A percentile compares a stretch with the other conserved stretches of the same genome.
These are phyloP conservation scores for Gymnocheta viridis DNA, from an alignment of 2,888 invertebrate species.

Conservation along the genomic window DNA sequence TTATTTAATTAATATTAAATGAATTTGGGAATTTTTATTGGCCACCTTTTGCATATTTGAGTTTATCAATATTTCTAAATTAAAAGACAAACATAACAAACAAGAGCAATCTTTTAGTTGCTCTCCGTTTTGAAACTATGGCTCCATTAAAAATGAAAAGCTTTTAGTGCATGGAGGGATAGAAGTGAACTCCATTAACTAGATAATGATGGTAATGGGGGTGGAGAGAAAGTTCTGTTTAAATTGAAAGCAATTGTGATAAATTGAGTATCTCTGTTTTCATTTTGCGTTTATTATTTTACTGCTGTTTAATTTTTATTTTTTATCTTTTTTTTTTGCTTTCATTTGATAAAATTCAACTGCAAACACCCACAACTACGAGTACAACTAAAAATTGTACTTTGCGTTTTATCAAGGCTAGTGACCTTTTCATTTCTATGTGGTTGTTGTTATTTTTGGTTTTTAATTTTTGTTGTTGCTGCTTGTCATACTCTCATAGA, in stretches of 20 bases:
- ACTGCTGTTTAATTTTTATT: background rate
- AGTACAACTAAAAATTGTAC: conserved; percentile 40
- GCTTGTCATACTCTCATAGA: conserved; percentile 46
- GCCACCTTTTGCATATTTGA: conserved; percentile 78
- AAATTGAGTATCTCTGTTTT: conserved; percentile 70
- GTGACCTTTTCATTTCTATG: conserved; percentile 63
- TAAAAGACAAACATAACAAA: background rate
- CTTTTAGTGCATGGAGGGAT: background rate
- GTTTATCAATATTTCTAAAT: conserved; percentile 52
- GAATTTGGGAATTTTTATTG: conserved; percentile 75
- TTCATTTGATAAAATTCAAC: conserved; percentile 15
- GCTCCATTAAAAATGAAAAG: background rate
- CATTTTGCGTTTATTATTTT: conserved; percentile 64
- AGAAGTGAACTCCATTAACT: background rate
- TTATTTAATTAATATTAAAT: conserved; percentile 67
- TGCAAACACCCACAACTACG: conserved; percentile 61
- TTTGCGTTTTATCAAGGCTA: conserved; percentile 69
- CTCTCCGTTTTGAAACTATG: conserved; percentile 2
- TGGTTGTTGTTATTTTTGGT: conserved; percentile 18
- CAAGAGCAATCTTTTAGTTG: background rate
- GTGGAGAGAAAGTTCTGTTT: conserved; percentile 20
- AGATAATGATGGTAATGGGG: background rate
- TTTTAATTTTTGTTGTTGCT: conserved; percentile 22
- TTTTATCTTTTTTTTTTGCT: conserved; percentile 10
- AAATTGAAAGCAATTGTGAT: conserved; percentile 70